These are phyloP conservation scores for Onthophagus sagittarius DNA, from an alignment of 2,888 invertebrate species.

Conservation along the genomic window DNA sequence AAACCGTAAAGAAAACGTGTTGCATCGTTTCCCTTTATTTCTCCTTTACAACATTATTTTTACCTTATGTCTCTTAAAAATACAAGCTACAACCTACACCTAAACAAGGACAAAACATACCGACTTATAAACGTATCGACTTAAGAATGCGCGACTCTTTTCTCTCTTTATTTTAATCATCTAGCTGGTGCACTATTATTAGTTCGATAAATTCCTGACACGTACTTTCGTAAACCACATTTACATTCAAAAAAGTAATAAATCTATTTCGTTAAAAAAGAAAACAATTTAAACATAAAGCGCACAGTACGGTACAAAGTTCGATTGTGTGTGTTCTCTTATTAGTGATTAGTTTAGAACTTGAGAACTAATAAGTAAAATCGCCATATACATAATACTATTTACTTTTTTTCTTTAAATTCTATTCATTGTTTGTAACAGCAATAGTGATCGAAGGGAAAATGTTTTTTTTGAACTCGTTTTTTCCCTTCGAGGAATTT, in stretches of 20 bases:
- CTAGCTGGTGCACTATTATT: neutral
- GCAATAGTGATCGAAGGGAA: neutral
- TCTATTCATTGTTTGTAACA: slow-evolving; percentile 5
- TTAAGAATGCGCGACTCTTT: neutral
- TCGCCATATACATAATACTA: neutral
- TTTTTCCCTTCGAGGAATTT: neutral
- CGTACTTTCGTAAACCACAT: neutral
- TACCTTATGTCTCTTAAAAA: slow-evolving; percentile 1
- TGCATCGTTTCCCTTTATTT: slow-evolving; percentile 2
- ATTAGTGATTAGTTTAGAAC: neutral
- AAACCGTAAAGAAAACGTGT: neutral
- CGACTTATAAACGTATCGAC: neutral
- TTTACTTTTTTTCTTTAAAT: slow-evolving; percentile 1
- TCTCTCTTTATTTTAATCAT: neutral
- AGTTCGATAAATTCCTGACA: neutral
- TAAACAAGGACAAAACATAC: slow-evolving; percentile 12
- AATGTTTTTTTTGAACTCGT: neutral
- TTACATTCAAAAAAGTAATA: neutral
- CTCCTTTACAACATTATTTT: neutral
- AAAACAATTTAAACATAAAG: neutral
- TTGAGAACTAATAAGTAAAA: slow-evolving; percentile 1
- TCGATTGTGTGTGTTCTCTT: neutral
- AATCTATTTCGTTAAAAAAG: neutral
- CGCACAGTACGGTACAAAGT: neutral
- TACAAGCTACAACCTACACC: slow-evolving; percentile 11